Conservation (phyloP, 2,113 vertebrate species). For the Camelus dromedarius region DNA sequence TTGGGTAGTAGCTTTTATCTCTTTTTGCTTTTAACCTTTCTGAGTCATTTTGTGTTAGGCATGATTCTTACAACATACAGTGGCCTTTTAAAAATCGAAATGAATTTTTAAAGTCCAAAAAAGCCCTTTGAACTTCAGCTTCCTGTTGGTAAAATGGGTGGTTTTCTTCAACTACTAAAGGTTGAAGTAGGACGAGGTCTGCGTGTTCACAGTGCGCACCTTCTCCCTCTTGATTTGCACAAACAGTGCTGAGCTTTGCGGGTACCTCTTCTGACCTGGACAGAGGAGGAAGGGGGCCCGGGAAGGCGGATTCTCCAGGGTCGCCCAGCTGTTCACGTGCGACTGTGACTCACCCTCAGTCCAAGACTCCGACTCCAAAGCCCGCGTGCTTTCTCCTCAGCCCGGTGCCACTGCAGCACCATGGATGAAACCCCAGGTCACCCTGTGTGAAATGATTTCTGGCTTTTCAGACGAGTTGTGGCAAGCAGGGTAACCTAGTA, state of each 20-base stretch:
- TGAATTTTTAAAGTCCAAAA: neutral
- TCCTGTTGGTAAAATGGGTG: conserved; percentile 13
- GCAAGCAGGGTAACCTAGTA: conserved; percentile 54
- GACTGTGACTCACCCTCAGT: neutral
- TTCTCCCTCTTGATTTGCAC: neutral
- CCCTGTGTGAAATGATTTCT: conserved; percentile 53
- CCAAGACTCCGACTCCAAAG: neutral
- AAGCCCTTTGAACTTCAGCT: neutral
- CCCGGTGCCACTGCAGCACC: neutral
- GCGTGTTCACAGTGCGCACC: neutral
- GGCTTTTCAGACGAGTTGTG: conserved; percentile 42
- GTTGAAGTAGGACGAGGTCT: neutral
- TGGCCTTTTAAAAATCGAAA: neutral
- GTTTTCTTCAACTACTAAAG: neutral
- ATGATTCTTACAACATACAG: neutral
- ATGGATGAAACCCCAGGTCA: neutral
- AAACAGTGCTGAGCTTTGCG: neutral
- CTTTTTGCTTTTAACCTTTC: neutral
- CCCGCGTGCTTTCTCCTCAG: neutral
- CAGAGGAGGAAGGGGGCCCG: neutral
- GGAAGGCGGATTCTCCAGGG: neutral
- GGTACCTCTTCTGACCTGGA: neutral
- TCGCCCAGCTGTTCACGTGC: neutral
- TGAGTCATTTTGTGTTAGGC: conserved; percentile 22
- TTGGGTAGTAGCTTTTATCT: neutral